Percentiles rank a stretch among this genome's conserved stretches.
phyloP scores from a whole-genome alignment of 2,113 vertebrate species.

The Dinomys branickii region DNA sequence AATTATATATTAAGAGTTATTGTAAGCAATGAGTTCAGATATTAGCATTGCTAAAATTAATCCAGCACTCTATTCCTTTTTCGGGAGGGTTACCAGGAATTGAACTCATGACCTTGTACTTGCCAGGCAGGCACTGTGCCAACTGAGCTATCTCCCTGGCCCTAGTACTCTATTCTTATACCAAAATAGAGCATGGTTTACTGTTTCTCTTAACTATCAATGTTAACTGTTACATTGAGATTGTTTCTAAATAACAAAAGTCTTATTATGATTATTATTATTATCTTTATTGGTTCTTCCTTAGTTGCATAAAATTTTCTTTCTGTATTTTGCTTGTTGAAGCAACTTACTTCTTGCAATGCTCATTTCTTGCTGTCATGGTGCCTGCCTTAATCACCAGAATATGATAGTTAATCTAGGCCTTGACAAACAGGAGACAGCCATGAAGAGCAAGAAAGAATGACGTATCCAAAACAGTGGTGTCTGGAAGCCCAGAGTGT shows the following conservation, averaged over 20 bases:
- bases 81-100: too few relatives aligned
- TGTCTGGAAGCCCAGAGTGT: not conserved
- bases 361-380: not conserved
- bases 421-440: not conserved
- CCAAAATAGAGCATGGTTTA: not conserved
- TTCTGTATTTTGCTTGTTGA: constrained; percentile 14
- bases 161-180: not conserved
- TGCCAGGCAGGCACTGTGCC: too few relatives aligned
- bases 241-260: not conserved
- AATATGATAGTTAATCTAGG: not conserved
- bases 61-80: not conserved
- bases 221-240: not conserved
- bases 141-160: too few relatives aligned
- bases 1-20: not conserved
- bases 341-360: not conserved
- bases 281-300: constrained; percentile 19
- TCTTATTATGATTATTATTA: not conserved
- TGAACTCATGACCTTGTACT: too few relatives aligned
- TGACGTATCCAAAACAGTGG: not conserved
- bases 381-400: constrained; percentile 17
- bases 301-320: not conserved
- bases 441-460: not conserved
- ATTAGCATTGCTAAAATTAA: not conserved
- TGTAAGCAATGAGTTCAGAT: constrained; percentile 24
- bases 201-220: not conserved